Evolutionary conservation across 2,113 vertebrate genomes (phyloP).

Genomic region (Labeo catla): DNA sequence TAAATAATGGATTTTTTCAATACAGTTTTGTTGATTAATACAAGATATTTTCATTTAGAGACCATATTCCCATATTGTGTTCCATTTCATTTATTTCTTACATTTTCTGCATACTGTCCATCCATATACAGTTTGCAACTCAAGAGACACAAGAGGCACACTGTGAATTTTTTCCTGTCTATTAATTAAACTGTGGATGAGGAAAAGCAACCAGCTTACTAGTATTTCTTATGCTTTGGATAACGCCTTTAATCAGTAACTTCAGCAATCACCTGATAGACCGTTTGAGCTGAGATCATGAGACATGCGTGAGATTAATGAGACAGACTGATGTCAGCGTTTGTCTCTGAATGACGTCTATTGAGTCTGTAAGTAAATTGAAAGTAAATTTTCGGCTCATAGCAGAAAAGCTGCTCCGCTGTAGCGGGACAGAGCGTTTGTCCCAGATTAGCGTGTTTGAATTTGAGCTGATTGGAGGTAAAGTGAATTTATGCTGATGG

Average conservation of each 20-base stretch:
- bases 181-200: background rate
- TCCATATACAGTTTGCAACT: background rate
- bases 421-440: constrained; percentile 15
- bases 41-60: no score
- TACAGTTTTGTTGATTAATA: no score
- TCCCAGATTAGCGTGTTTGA: constrained; percentile 38
- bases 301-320: background rate
- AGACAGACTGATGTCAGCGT: background rate
- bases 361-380: constrained; percentile 26
- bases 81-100: no score
- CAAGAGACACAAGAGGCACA: background rate
- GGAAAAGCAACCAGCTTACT: background rate
- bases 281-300: background rate
- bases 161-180: background rate
- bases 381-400: constrained; percentile 16
- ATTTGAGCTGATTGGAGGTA: constrained; percentile 5
- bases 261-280: background rate
- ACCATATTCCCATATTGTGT: no score
- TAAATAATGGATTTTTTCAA: no score
- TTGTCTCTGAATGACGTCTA: background rate
- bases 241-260: constrained; percentile 47
- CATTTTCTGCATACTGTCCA: no score
- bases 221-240: constrained; percentile 14
- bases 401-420: background rate
- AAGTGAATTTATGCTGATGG: constrained; percentile 61